phyloP scores from a whole-genome alignment of 2,113 vertebrate species.

The Casuarius casuarius region DNA sequence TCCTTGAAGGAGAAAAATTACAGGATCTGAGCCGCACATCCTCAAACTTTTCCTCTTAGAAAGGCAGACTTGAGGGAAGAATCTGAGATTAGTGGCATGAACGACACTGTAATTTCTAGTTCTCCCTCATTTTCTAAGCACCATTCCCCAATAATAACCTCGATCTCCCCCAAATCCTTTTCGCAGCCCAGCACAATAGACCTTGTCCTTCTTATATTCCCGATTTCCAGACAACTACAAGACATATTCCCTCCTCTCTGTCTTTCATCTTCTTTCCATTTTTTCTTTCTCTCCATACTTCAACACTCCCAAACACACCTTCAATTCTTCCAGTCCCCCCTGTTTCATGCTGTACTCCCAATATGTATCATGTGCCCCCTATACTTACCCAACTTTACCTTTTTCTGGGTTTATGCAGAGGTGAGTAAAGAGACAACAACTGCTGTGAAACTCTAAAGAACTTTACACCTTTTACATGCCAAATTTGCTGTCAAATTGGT shows the following conservation, averaged over 20 bases:
- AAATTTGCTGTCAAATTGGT: background rate
- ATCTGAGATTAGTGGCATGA: background rate
- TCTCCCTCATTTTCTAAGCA: rapidly evolving
- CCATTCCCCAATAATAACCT: background rate
- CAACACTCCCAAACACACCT: background rate
- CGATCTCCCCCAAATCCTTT: background rate
- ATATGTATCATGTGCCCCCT: background rate
- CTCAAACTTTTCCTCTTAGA: background rate
- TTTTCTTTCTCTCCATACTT: background rate
- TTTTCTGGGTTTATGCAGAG: background rate
- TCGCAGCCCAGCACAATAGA: background rate
- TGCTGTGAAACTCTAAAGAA: background rate
- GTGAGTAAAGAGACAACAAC: background rate
- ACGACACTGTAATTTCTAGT: background rate
- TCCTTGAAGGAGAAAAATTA: background rate
- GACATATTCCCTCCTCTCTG: background rate
- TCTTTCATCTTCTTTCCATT: background rate
- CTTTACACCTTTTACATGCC: background rate
- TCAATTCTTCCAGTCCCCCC: background rate
- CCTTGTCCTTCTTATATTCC: background rate
- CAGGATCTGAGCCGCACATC: background rate
- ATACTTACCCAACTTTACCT: background rate
- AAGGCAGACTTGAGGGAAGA: background rate
- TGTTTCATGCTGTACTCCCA: background rate
- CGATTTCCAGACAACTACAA: background rate